These are phyloP conservation scores for Linnaemya tessellans DNA, from an alignment of 2,888 invertebrate species.

Conservation along the genomic window DNA sequence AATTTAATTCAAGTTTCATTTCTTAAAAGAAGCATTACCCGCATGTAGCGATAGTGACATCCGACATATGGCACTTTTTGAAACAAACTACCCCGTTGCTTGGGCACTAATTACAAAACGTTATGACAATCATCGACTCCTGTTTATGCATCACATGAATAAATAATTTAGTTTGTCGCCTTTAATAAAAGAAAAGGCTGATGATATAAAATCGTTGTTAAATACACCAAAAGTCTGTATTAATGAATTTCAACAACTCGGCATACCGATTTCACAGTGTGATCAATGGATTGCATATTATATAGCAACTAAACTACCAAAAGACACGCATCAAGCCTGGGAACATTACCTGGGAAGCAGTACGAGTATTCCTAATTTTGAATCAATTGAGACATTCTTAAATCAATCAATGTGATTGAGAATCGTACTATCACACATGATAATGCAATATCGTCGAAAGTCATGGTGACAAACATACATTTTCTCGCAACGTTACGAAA, in stretches of 20 bases:
- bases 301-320: too few species aligned
- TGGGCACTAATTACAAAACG: neutral
- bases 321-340: too few species aligned
- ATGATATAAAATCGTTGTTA: slow-evolving; percentile 5
- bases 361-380: too few species aligned
- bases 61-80: neutral
- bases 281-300: too few species aligned
- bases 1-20: too few species aligned
- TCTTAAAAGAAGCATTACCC: neutral
- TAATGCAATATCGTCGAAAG: slow-evolving; percentile 1
- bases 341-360: too few species aligned
- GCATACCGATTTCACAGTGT: too few species aligned
- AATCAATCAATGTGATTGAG: neutral
- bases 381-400: neutral
- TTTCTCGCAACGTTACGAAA: slow-evolving; percentile 1
- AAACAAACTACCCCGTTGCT: neutral
- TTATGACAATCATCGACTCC: neutral
- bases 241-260: slow-evolving; percentile 5
- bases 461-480: neutral
- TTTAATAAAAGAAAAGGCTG: neutral
- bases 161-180: neutral
- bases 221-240: neutral
- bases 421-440: slow-evolving; percentile 3
- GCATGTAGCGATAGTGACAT: neutral
- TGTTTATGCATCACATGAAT: slow-evolving; percentile 1